phyloP scores from a whole-genome alignment of 2,797 vertebrate genomes.

The Brachymystax lenok region DNA sequence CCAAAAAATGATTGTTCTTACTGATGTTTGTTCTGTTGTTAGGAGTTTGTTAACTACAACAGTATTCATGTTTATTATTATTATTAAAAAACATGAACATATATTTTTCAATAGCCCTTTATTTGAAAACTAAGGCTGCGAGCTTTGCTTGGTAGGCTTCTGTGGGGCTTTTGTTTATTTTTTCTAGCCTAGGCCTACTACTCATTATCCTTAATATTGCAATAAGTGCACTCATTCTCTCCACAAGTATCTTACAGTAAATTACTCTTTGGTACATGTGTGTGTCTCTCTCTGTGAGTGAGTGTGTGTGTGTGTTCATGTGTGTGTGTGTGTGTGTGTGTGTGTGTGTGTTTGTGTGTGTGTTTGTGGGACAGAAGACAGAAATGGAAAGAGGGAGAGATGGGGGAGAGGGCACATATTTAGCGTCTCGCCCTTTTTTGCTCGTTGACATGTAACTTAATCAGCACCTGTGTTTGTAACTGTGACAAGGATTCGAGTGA shows the following conservation, averaged over 20 bases:
- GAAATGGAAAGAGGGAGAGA: neutral
- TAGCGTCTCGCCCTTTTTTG: neutral
- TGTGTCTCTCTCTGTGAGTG: neutral
- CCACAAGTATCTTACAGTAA: neutral
- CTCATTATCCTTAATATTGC: too few species aligned
- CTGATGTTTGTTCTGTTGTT: neutral
- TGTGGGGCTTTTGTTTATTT: neutral
- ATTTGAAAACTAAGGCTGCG: neutral
- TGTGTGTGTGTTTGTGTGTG: neutral
- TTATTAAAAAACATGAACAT: neutral
- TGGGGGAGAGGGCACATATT: neutral
- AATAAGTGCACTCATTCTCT: neutral
- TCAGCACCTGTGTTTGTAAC: neutral
- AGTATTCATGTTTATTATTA: neutral
- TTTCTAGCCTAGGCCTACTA: neutral
- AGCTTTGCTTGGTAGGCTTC: neutral
- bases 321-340: too few species aligned
- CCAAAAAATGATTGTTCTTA: neutral
- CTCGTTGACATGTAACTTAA: neutral
- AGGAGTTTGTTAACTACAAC: neutral
- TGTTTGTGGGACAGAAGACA: neutral
- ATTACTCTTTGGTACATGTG: neutral
- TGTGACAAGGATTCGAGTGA: neutral
- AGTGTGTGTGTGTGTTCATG: neutral
- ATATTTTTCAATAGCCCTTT: neutral